Conservation (phyloP, 2,888 invertebrate genomes). For the Crocallis elinguaria region DNA sequence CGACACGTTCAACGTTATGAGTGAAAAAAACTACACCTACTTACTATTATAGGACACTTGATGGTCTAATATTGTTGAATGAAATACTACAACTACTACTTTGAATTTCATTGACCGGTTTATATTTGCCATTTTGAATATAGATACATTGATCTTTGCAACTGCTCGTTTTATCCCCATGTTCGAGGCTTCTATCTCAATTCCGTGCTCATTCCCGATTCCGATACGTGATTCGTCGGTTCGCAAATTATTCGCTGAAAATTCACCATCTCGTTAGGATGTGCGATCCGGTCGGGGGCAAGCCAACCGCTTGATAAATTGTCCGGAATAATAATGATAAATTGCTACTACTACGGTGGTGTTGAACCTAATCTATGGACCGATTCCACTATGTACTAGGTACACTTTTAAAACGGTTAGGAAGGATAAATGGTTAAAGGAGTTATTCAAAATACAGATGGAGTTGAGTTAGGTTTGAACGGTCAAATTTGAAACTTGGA, state of each 20-base stretch:
- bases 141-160: conserved; percentile 13
- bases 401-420: conserved; percentile 19
- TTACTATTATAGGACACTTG: not conserved
- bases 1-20: too few relatives aligned
- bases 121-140: conserved; percentile 13
- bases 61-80: not conserved
- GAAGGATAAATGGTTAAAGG: not conserved
- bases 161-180: conserved; percentile 58
- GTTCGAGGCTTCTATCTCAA: conserved; percentile 82
- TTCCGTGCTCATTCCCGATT: conserved; percentile 80
- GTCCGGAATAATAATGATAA: conserved; percentile 85
- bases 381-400: conserved; percentile 56
- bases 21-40: too few relatives aligned
- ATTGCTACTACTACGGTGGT: conserved; percentile 80
- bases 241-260: conserved; percentile 84
- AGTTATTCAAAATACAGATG: too few relatives aligned
- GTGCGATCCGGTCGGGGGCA: conserved; percentile 79
- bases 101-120: not conserved
- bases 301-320: conserved; percentile 85
- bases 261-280: conserved; percentile 85
- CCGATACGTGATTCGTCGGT: conserved; percentile 85
- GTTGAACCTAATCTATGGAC: conserved; percentile 75
- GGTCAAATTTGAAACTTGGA: too few relatives aligned
- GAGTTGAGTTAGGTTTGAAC: not conserved
- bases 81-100: not conserved